These are phyloP conservation scores for Sialia sialis DNA, from an alignment of 2,113 vertebrate species.

Conservation along the genomic window DNA sequence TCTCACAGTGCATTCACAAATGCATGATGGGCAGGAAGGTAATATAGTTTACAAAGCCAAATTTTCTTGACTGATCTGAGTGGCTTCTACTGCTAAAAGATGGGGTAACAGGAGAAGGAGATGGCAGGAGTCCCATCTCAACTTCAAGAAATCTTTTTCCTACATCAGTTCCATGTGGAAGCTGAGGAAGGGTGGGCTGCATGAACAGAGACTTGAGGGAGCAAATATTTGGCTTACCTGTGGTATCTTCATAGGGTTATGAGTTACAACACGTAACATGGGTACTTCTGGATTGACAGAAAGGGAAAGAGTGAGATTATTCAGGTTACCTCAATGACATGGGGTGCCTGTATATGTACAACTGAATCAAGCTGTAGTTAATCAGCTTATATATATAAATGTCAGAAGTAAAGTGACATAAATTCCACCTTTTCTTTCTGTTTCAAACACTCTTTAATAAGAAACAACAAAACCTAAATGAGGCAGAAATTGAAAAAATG, in stretches of 20 bases:
- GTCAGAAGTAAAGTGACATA: not conserved
- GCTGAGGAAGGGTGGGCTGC: not conserved
- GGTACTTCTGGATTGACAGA: not conserved
- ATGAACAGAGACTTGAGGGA: not conserved
- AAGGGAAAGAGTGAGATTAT: not conserved
- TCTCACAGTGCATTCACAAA: not conserved
- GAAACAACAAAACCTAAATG: not conserved
- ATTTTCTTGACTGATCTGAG: not conserved
- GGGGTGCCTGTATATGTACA: not conserved
- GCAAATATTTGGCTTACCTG: not conserved
- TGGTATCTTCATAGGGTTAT: not conserved
- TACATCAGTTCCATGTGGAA: not conserved
- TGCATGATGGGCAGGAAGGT: not conserved
- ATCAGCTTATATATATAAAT: not conserved
- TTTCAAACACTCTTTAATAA: not conserved
- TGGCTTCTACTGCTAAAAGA: not conserved
- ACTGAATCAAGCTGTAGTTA: not conserved
- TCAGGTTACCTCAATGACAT: not conserved
- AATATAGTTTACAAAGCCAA: not conserved
- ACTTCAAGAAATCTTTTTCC: not conserved
- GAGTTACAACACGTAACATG: not conserved
- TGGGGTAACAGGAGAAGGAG: not conserved
- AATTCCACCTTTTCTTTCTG: not conserved
- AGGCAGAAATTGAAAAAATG: not conserved
- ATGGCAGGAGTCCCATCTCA: not conserved